These are phyloP conservation scores for Caranx melampygus DNA, from an alignment of 2,113 vertebrate species.

Conservation along the genomic window DNA sequence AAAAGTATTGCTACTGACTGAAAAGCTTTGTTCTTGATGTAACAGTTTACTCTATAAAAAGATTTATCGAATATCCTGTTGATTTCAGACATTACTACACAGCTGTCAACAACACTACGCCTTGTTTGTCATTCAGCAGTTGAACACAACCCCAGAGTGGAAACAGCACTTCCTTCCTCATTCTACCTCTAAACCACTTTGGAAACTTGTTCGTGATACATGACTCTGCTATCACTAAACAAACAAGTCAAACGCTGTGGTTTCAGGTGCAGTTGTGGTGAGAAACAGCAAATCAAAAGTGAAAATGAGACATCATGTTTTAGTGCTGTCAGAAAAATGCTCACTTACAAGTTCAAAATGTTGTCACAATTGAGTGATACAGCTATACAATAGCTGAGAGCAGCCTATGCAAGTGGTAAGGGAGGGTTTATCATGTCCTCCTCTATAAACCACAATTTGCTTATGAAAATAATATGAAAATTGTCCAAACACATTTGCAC, in stretches of 20 bases:
- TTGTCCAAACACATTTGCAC: background rate
- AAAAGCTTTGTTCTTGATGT: background rate
- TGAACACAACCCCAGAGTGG: constrained; percentile 51
- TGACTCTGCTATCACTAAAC: constrained; percentile 40
- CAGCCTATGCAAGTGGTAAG: background rate
- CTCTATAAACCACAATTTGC: background rate
- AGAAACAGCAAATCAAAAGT: constrained; percentile 36
- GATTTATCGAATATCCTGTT: background rate
- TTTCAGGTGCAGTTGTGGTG: constrained; percentile 47
- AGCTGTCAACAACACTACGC: constrained; percentile 21
- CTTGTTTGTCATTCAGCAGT: constrained; percentile 32
- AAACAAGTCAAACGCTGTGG: constrained; percentile 58
- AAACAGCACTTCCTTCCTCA: constrained; percentile 73
- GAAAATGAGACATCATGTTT: constrained; percentile 32
- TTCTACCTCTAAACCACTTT: constrained; percentile 30
- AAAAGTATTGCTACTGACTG: background rate
- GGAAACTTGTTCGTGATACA: constrained; percentile 38
- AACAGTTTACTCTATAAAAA: background rate
- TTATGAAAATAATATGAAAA: background rate
- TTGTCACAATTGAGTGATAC: background rate
- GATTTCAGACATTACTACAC: constrained; percentile 21
- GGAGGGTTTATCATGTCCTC: background rate
- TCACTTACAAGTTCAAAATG: background rate
- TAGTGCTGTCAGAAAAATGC: background rate
- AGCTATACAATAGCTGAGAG: background rate